A percentile compares a stretch with the other conserved stretches of the same genome.
Evolutionary conservation across 2,797 vertebrate species (phyloP).

Genomic region (Gadopsis bispinosus): DNA sequence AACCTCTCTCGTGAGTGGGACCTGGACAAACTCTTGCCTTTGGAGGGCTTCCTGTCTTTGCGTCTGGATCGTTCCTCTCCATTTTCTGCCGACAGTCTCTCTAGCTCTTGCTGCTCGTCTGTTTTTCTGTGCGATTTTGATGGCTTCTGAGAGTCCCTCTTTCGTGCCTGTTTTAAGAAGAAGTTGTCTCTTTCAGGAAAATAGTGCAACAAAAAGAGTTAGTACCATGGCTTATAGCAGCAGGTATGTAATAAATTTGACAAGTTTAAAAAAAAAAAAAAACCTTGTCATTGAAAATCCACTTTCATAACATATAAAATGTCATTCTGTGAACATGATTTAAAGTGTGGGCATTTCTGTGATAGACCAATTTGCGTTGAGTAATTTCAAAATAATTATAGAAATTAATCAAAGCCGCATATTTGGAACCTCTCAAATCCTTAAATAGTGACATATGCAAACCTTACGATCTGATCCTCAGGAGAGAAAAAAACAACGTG

Average conservation of each 20-base stretch:
- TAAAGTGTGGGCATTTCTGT: slow-evolving; percentile 26
- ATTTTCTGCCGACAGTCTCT: slow-evolving; percentile 92
- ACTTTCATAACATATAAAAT: slow-evolving; percentile 51
- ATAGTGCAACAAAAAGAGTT: slow-evolving; percentile 99
- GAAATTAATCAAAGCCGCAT: slow-evolving; percentile 25
- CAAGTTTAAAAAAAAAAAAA: slow-evolving; percentile 61
- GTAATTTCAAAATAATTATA: slow-evolving; percentile 4
- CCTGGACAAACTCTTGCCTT: slow-evolving; percentile 91
- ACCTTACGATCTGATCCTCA: slow-evolving; percentile 9
- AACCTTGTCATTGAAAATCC: slow-evolving; percentile 79
- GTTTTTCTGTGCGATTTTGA: slow-evolving; percentile 92
- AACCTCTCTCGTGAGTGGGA: slow-evolving; percentile 96
- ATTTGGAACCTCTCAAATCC: slow-evolving; percentile 27
- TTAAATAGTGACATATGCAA: slow-evolving; percentile 52
- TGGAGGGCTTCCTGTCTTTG: slow-evolving; percentile 91
- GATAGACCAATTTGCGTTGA: slow-evolving; percentile 13
- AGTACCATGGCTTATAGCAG: slow-evolving; percentile 90
- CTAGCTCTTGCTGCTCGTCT: slow-evolving; percentile 90
- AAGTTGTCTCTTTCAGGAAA: slow-evolving; percentile 99
- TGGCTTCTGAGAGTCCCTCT: slow-evolving; percentile 93
- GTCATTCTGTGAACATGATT: slow-evolving; percentile 45
- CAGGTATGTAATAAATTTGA: slow-evolving; percentile 74
- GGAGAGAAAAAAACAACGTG: slow-evolving; percentile 12
- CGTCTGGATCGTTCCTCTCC: slow-evolving; percentile 94
- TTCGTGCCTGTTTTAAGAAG: slow-evolving; percentile 99